A percentile compares a stretch with the other conserved stretches of the same genome.
Evolutionary conservation across 2,797 vertebrate species (phyloP).

Genomic region (Enteromius afrohamiltoni): DNA sequence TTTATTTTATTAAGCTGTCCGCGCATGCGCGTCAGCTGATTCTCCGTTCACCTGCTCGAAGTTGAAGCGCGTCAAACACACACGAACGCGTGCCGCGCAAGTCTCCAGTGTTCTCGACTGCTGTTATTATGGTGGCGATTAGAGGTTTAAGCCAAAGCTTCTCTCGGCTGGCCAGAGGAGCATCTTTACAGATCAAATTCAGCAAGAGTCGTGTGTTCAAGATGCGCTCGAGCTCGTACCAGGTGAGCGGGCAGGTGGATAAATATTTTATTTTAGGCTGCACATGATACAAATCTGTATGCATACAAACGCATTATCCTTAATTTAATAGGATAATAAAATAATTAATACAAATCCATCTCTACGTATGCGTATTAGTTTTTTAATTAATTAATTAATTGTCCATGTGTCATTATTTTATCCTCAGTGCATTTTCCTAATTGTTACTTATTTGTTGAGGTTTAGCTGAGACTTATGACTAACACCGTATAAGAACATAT

Average conservation of each 20-base stretch:
- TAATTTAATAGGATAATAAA: too few relatives aligned
- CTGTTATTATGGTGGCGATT: conserved; percentile 42
- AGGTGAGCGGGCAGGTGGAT: not conserved
- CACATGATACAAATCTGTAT: not conserved
- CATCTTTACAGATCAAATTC: not conserved
- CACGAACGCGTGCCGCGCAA: not conserved
- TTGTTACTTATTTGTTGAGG: not conserved
- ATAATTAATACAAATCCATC: too few relatives aligned
- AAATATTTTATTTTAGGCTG: not conserved
- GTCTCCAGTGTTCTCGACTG: not conserved
- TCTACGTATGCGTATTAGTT: too few relatives aligned
- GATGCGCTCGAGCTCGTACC: not conserved
- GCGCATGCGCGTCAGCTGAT: conserved; percentile 14
- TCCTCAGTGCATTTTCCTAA: not conserved
- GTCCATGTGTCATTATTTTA: not conserved
- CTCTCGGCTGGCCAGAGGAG: not conserved
- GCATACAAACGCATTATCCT: not conserved
- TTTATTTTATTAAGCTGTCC: not conserved
- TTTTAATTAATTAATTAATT: not conserved
- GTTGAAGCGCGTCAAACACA: not conserved
- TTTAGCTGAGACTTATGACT: not conserved
- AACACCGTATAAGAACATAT: not conserved
- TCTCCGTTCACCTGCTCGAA: not conserved
- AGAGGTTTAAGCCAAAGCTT: conserved; percentile 22
- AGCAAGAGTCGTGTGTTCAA: not conserved